phyloP scores from a whole-genome alignment of 2,797 vertebrate species.

The Dermochelys coriacea region DNA sequence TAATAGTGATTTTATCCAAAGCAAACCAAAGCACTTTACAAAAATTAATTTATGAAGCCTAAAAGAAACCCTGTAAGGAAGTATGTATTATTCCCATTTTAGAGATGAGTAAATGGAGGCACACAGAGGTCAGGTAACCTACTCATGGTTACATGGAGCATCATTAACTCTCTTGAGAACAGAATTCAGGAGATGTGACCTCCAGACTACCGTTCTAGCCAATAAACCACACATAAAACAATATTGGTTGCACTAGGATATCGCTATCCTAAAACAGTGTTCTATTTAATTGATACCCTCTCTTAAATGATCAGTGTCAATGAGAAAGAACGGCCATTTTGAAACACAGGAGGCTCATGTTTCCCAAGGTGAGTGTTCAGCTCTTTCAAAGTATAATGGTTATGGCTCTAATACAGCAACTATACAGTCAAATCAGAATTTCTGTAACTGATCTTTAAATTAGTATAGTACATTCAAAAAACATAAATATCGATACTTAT shows the following conservation, averaged over 20 bases:
- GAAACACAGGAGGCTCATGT: fast-evolving
- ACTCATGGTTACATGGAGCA: neutral
- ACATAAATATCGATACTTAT: neutral
- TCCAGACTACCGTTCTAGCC: neutral
- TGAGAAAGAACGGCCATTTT: neutral
- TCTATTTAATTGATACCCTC: neutral
- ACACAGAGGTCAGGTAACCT: neutral
- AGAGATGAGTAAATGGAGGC: neutral
- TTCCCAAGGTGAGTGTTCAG: neutral
- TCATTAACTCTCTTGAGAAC: neutral
- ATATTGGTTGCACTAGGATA: neutral
- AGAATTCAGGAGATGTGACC: neutral
- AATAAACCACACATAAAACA: neutral
- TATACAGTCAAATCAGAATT: neutral
- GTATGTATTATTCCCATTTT: neutral
- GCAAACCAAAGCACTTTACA: neutral
- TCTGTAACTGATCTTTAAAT: neutral
- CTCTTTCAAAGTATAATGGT: neutral
- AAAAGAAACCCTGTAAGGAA: neutral
- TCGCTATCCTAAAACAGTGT: neutral
- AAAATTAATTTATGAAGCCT: neutral
- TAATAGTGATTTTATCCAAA: neutral
- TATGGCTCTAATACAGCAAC: neutral
- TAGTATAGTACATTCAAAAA: neutral
- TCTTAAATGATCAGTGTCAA: neutral